Conservation (phyloP, 2,797 vertebrate genomes). For the Syndactyla subalaris region DNA sequence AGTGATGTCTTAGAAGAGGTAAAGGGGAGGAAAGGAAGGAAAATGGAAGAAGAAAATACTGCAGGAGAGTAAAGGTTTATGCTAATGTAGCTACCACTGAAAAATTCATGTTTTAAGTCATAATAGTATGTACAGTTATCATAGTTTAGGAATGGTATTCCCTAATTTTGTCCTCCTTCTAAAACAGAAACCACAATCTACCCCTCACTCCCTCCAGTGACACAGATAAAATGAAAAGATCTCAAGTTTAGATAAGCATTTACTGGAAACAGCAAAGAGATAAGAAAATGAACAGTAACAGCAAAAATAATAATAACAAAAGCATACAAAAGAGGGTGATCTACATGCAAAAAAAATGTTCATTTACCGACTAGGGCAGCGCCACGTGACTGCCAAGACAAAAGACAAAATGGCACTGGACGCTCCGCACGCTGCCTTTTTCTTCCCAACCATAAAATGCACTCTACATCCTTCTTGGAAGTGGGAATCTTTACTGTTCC, state of each 20-base stretch:
- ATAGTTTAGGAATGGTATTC: background rate
- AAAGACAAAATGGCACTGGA: background rate
- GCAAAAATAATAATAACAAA: background rate
- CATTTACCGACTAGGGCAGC: rapidly evolving
- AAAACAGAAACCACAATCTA: rapidly evolving
- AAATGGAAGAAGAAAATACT: background rate
- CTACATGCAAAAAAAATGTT: background rate
- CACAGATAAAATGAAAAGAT: background rate
- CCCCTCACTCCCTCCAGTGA: background rate
- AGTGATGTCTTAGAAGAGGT: background rate
- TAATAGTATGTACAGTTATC: rapidly evolving
- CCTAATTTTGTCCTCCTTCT: background rate
- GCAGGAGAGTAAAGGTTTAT: background rate
- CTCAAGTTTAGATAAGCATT: background rate
- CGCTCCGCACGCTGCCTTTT: rapidly evolving
- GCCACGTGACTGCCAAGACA: rapidly evolving
- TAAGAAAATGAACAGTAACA: background rate
- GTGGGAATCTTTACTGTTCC: background rate
- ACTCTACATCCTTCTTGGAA: too few relatives aligned
- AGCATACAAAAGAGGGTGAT: background rate
- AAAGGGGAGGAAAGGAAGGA: background rate
- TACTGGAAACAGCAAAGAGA: background rate
- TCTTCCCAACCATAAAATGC: background rate
- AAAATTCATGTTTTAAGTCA: background rate
- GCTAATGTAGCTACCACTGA: background rate